These are phyloP conservation scores for Ciconia maguari DNA, from an alignment of 2,113 vertebrate species.

Conservation along the genomic window DNA sequence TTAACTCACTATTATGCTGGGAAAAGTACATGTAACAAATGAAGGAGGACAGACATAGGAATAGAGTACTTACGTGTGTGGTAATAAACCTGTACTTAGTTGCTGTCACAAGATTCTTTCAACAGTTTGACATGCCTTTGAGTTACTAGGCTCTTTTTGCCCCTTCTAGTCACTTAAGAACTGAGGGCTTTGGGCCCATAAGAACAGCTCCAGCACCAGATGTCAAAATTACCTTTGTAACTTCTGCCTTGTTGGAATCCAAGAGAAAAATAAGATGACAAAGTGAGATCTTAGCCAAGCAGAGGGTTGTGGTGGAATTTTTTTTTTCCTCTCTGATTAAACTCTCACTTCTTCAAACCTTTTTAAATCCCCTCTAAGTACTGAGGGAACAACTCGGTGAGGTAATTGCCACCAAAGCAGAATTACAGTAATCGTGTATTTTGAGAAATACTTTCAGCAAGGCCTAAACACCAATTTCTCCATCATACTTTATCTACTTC, in stretches of 20 bases:
- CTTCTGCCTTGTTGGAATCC: background rate
- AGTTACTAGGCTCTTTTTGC: background rate
- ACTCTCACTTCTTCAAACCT: background rate
- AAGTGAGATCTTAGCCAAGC: background rate
- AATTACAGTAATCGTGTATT: background rate
- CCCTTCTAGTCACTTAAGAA: background rate
- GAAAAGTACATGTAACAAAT: background rate
- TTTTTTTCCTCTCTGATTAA: background rate
- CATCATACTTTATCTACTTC: background rate
- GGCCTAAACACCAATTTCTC: background rate
- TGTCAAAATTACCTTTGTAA: background rate
- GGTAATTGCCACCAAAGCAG: background rate
- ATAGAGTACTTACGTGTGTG: background rate
- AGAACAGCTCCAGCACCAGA: background rate
- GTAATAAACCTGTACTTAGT: background rate
- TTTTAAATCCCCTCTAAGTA: background rate
- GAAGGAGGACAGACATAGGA: background rate
- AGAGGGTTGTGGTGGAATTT: background rate
- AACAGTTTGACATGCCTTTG: background rate
- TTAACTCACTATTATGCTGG: background rate
- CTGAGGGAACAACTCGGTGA: background rate
- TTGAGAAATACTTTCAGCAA: background rate
- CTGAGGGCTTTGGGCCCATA: background rate
- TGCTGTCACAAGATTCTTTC: background rate
- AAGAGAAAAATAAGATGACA: background rate